phyloP scores from a whole-genome alignment of 2,888 invertebrate species.

The Tuberolachnus salignus region DNA sequence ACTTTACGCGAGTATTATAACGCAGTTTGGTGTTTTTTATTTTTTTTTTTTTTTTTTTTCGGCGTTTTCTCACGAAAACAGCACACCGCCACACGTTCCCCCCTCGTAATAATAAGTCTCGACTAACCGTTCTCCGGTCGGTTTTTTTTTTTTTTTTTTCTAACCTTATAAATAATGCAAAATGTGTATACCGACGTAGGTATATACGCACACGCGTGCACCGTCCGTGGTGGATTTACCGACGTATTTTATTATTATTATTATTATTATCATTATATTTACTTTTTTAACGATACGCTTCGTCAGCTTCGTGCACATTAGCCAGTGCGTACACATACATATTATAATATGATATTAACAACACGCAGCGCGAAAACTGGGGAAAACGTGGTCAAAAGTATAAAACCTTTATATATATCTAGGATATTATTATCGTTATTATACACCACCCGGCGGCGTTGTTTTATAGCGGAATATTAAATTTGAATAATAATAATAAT shows the following conservation, averaged over 20 bases:
- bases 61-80: neutral
- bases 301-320: neutral
- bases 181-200: neutral
- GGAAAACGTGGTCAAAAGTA: neutral
- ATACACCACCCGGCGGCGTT: too few relatives aligned
- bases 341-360: neutral
- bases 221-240: neutral
- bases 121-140: too few relatives aligned
- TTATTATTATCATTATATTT: neutral
- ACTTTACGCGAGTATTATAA: too few relatives aligned
- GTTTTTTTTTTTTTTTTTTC: too few relatives aligned
- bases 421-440: too few relatives aligned
- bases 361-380: constrained; percentile 1
- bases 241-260: neutral
- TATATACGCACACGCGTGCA: neutral
- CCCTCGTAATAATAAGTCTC: neutral
- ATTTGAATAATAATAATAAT: too few relatives aligned
- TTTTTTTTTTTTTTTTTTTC: too few relatives aligned
- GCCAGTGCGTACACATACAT: neutral
- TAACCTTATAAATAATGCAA: constrained; percentile 12
- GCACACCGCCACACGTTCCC: too few relatives aligned
- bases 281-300: constrained; percentile 18
- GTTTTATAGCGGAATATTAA: too few relatives aligned
- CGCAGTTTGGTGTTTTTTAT: too few relatives aligned
- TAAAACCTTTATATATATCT: too few relatives aligned